Evolutionary conservation across 2,797 vertebrate genomes (phyloP).

Genomic region (Sciurus carolinensis): DNA sequence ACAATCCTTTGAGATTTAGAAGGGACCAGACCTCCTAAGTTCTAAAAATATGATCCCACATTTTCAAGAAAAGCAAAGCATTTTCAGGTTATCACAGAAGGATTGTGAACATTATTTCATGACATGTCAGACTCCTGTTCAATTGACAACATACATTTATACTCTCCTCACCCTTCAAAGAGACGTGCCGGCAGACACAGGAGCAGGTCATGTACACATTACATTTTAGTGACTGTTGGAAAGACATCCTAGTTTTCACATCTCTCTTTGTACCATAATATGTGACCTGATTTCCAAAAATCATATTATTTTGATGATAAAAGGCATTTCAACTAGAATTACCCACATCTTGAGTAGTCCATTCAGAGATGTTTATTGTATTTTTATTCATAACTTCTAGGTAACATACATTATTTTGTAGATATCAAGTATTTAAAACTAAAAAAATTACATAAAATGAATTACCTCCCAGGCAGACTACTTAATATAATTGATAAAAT

Average conservation of each 20-base stretch:
- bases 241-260: not conserved
- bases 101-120: not conserved
- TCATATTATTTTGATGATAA: not conserved
- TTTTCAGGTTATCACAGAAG: not conserved
- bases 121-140: not conserved
- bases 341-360: not conserved
- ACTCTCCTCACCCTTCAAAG: not conserved
- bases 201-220: not conserved
- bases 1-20: not conserved
- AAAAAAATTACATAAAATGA: not conserved
- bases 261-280: conserved; percentile 1
- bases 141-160: not conserved
- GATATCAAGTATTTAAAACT: not conserved
- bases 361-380: not conserved
- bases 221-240: not conserved
- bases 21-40: not conserved
- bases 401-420: not conserved
- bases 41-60: not conserved
- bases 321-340: conserved; percentile 41
- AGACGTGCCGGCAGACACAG: not conserved
- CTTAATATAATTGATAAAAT: not conserved
- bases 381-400: not conserved
- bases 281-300: conserved; percentile 34
- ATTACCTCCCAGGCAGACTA: conserved; percentile 13
- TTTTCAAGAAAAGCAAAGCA: not conserved